A percentile compares a stretch with the other conserved stretches of the same genome.
Conservation (phyloP, 2,113 vertebrate species). For the mouse (Mus musculus) region DNA sequence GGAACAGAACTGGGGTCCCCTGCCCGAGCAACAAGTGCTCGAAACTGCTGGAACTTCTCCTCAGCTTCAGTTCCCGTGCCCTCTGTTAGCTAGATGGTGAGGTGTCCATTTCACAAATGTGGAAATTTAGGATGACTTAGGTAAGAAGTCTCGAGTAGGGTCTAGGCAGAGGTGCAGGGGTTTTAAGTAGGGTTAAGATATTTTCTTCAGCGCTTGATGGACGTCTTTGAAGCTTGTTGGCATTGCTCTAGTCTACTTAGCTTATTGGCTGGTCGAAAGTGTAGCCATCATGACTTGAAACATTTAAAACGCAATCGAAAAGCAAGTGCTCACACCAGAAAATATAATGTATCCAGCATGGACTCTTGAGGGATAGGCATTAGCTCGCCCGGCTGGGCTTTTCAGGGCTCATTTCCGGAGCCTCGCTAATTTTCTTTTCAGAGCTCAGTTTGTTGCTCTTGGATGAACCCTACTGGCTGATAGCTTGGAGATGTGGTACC, state of each 20-base stretch:
- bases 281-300: conserved; percentile 61
- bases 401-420: conserved; percentile 62
- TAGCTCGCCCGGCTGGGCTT: conserved; percentile 44
- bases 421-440: conserved; percentile 72
- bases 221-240: background rate
- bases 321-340: conserved; percentile 67
- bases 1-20: background rate
- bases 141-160: background rate
- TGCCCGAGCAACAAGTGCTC: background rate
- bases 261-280: conserved; percentile 60
- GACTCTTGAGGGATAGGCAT: conserved; percentile 64
- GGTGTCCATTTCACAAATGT: background rate
- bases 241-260: conserved; percentile 2
- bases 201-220: background rate
- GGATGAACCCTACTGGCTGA: conserved; percentile 62
- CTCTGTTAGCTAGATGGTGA: background rate
- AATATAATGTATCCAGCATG: conserved; percentile 19
- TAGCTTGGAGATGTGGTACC: conserved; percentile 45
- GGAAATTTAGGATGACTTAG: background rate
- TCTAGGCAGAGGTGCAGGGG: background rate
- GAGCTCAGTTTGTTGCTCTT: conserved; percentile 68
- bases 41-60: background rate
- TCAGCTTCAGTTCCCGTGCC: too few species aligned
- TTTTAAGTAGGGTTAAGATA: background rate
- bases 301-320: conserved; percentile 74